These are phyloP conservation scores for Lamprotornis superbus DNA, from an alignment of 2,113 vertebrate species.

Conservation along the genomic window DNA sequence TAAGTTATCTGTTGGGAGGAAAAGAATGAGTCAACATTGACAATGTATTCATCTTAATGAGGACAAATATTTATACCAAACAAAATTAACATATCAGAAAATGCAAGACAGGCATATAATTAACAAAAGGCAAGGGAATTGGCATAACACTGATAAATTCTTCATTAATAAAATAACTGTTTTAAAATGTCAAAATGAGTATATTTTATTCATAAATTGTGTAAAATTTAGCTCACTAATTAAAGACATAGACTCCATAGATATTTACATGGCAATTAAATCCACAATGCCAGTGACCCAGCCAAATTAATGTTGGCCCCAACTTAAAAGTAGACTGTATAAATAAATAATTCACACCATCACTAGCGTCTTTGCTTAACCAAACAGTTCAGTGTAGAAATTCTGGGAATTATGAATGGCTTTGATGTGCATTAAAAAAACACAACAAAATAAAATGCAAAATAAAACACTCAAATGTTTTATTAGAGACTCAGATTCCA, in stretches of 20 bases:
- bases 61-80: conserved; percentile 60
- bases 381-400: conserved; percentile 53
- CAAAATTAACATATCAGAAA: conserved; percentile 60
- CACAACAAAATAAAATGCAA: conserved; percentile 25
- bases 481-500: conserved; percentile 36
- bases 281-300: conserved; percentile 54
- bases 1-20: neutral
- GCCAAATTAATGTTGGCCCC: conserved; percentile 61
- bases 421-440: conserved; percentile 39
- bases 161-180: conserved; percentile 61
- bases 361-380: conserved; percentile 23
- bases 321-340: conserved; percentile 63
- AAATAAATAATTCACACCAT: conserved; percentile 70
- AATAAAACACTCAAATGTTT: conserved; percentile 51
- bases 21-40: conserved; percentile 1
- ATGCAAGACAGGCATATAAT: conserved; percentile 32
- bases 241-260: conserved; percentile 34
- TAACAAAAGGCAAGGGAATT: conserved; percentile 64
- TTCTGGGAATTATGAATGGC: conserved; percentile 47
- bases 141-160: conserved; percentile 37
- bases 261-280: conserved; percentile 66
- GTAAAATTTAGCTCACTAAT: conserved; percentile 46
- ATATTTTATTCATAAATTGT: conserved; percentile 63
- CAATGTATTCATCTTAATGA: conserved; percentile 37
- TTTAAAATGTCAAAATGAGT: conserved; percentile 45